Base-by-base conservation (phyloP, 1,140 invertebrate species). In the Conopomorpha cramerella region DNA sequence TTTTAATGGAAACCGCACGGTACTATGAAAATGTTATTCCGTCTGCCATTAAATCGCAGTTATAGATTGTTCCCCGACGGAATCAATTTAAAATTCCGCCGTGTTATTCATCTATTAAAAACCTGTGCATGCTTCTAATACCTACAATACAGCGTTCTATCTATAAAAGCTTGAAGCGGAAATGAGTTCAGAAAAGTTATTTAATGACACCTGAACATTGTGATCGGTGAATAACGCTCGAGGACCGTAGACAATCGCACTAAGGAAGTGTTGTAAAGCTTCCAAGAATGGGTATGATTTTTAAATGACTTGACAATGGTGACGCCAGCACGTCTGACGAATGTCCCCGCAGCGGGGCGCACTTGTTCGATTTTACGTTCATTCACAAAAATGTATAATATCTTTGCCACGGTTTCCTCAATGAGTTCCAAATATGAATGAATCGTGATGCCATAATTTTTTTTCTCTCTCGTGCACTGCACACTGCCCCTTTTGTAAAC, bases 181-280 rank as follows among this genome's bases (percentile, higher is more conserved):
- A 61, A 63, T 55, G 58, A 57, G 45, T 36, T 18, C 46, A 39
- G 39, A 52, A 61, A 59, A 46, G 49, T 37, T 41, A 50, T 64
- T 58, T 58, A 54, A 66, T 63, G 53, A 55, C 59, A 66, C 59
- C 62, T 66, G 62, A 38, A 15, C 23, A 14, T 36, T 39, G 34
- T 39, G 23, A 25, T 8, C 4, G 16, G 13, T 11, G 25, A 32
- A 39, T 34, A 36, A 27, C 12, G 2, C 41, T 19, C 31, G 18
- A 16, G 13, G 7, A 45, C 45, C 46, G n/a, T n/a, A 26, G 10
- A 39, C 45, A 52, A 46, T 23, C 19, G 19, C n/a, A 23, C 10
- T 23, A 4, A 23, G 10, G 4, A 23, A 23, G 4, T 23, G n/a
- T 10, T 10, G 10, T 10, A 23, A 23, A 23, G 10, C 19, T 23